A percentile compares a stretch with the other conserved stretches of the same genome.
Conservation (phyloP, 2,113 vertebrate species). For the Microcebus ravelobensis region DNA sequence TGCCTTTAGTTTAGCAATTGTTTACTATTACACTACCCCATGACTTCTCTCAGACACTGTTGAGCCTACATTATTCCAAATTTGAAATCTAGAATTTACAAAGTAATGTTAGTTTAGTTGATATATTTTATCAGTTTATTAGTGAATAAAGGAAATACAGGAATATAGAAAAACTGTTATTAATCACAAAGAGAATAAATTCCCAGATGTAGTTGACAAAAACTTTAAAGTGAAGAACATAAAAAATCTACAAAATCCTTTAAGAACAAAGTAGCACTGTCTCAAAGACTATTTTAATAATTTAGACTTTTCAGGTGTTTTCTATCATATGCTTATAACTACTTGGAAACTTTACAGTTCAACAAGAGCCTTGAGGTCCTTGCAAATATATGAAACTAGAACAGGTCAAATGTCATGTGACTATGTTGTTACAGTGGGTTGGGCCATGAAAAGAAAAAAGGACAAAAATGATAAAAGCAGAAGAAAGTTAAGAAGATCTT, state of each 20-base stretch:
- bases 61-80: slow-evolving; percentile 42
- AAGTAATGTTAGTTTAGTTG: not conserved
- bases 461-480: not conserved
- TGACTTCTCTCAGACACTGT: slow-evolving; percentile 45
- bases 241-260: not conserved
- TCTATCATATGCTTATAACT: not conserved
- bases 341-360: not conserved
- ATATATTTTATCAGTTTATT: not conserved
- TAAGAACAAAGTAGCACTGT: slow-evolving; percentile 18
- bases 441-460: not conserved
- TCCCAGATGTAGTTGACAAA: not conserved
- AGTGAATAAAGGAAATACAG: not conserved
- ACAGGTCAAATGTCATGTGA: not conserved
- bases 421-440: not conserved
- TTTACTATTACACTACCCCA: slow-evolving; percentile 76
- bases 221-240: not conserved
- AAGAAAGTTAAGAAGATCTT: not conserved
- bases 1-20: slow-evolving; percentile 84
- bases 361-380: not conserved
- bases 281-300: slow-evolving; percentile 15
- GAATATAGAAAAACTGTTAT: slow-evolving; percentile 24
- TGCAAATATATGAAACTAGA: not conserved
- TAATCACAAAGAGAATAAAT: slow-evolving; percentile 18
- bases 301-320: slow-evolving; percentile 25
- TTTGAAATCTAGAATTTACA: slow-evolving; percentile 40